phyloP scores from a whole-genome alignment of 2,888 invertebrate species.

The Zhuqinia jingwanae region DNA sequence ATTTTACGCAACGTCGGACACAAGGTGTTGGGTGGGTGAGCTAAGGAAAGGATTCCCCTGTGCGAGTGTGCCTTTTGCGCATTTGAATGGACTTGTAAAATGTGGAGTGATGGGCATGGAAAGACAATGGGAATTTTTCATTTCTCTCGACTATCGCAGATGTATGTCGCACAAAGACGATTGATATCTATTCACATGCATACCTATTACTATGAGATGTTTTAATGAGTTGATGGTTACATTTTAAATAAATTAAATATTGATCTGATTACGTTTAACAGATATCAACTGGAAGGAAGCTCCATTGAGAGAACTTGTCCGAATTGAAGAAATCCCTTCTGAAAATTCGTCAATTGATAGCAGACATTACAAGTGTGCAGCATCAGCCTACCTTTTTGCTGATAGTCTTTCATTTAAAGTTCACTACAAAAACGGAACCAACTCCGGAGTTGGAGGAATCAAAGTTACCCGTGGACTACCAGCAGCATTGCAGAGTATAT shows the following conservation, averaged over 20 bases:
- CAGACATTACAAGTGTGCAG: slow-evolving; percentile 54
- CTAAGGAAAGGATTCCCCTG: too few relatives aligned
- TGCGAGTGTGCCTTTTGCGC: too few relatives aligned
- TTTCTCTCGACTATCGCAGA: slow-evolving; percentile 46
- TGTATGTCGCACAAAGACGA: slow-evolving; percentile 30
- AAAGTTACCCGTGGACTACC: slow-evolving; percentile 26
- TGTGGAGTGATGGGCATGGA: slow-evolving; percentile 33
- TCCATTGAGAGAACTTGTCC: neutral
- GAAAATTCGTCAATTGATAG: slow-evolving; percentile 55
- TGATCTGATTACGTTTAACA: neutral
- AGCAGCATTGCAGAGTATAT: too few relatives aligned
- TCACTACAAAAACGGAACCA: slow-evolving; percentile 56
- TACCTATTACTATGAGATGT: too few relatives aligned
- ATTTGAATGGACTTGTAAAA: slow-evolving; percentile 47
- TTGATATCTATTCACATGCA: too few relatives aligned
- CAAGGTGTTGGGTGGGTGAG: too few relatives aligned
- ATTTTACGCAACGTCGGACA: too few relatives aligned
- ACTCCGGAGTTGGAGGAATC: neutral
- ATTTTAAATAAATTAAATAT: neutral
- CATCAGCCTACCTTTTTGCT: slow-evolving; percentile 50
- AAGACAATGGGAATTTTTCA: slow-evolving; percentile 55
- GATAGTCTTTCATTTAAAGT: slow-evolving; percentile 60
- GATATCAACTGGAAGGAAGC: slow-evolving; percentile 40
- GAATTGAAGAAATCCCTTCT: slow-evolving; percentile 43
- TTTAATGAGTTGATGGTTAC: neutral